Base-by-base conservation (phyloP, 2,113 vertebrate genomes). In the Pomatostomus ruficeps region DNA sequence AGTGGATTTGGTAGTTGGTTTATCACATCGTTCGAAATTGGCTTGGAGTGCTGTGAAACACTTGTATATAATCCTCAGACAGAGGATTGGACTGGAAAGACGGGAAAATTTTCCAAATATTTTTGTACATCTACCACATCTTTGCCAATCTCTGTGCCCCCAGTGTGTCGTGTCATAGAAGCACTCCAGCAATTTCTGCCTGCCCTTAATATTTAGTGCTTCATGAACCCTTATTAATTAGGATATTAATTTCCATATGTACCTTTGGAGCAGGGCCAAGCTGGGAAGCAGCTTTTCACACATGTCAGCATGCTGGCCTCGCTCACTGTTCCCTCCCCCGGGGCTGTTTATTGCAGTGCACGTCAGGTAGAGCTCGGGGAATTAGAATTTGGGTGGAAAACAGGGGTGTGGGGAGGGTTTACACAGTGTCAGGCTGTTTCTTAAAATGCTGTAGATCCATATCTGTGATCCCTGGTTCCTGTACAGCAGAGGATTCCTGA, bases 201-300 rank as follows among this genome's bases (percentile, higher is more conserved):
- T 87, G 89, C 68, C 86, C 81, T 95, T 82, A 93, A 71, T 95
- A 93, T 66, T 92, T 83, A 46, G 62, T 73, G 78, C 87, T 79
- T 88, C 11, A 2, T 42, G 71, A 94, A 89, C 74, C 38, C 62
- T 45, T 70, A 92, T 94, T 95, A 92, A 96, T 95, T 94, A 97
- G 74, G 89, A 76, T 94, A 93, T 95, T 96, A 95, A 94, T 92
- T 94, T 95, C 91, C 91, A 76, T 95, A 94, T 92, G 94, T 66
- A 87, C 46, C 79, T 95, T 73, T 95, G 95, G 89, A 88, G 35
- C 35, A 42, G 6, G 58, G 93, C 93, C 95, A 88, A 79, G 49
- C 71, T 75, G 55, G 13, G 61, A 89, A 54, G 77, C 33, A 87
- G 77, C 51, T 89, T 91, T 94, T 78, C 70, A 87, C 84, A 85